Evolutionary conservation across 2,797 vertebrate species (phyloP).

Genomic region (Anas bahamensis): DNA sequence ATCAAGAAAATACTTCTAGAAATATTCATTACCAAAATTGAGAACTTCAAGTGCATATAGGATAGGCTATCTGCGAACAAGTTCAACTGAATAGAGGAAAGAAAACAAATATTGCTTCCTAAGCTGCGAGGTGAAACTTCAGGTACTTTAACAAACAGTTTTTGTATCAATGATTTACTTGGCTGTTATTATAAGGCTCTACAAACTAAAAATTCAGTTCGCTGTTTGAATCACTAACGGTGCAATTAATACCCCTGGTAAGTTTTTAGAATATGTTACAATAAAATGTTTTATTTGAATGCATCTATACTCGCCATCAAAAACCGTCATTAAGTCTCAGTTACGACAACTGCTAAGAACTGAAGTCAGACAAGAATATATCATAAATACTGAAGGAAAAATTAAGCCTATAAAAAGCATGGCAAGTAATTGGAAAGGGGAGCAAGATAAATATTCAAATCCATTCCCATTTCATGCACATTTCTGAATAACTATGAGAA

Average conservation of each 20-base stretch:
- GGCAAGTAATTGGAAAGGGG: constrained; percentile 12
- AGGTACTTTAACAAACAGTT: not conserved
- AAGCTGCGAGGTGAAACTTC: not conserved
- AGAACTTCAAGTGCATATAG: not conserved
- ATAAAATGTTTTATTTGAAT: constrained; percentile 36
- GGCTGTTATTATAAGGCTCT: not conserved
- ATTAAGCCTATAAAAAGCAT: constrained; percentile 53
- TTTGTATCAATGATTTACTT: not conserved
- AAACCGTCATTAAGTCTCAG: constrained; percentile 36
- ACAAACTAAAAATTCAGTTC: not conserved
- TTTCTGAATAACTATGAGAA: constrained; percentile 22
- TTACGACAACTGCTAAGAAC: constrained; percentile 9
- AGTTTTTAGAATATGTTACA: not conserved
- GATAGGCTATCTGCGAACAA: not conserved
- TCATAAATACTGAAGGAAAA: constrained; percentile 43
- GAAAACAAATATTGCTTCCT: not conserved
- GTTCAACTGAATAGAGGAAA: not conserved
- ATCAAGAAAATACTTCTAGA: not conserved
- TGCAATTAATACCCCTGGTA: constrained; percentile 12
- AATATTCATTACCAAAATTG: constrained; percentile 17
- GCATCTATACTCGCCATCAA: constrained; percentile 1
- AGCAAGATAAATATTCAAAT: constrained; percentile 60
- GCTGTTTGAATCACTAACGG: not conserved
- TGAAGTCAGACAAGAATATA: constrained; percentile 3
- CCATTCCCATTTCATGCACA: constrained; percentile 7